These are phyloP conservation scores for Cyrtonyx montezumae DNA, from an alignment of 2,113 vertebrate species.

Conservation along the genomic window DNA sequence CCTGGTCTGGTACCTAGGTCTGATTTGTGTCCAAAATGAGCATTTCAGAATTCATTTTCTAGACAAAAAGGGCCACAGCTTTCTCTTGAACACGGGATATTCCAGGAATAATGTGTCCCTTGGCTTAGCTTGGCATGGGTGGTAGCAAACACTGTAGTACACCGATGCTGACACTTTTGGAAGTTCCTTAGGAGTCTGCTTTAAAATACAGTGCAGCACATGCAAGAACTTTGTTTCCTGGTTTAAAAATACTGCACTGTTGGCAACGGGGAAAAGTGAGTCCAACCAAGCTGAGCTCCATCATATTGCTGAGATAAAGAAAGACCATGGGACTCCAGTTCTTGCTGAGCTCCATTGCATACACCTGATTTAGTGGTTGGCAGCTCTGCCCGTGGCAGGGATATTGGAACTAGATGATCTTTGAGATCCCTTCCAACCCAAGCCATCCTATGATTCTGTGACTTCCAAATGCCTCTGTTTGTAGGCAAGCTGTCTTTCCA, in stretches of 20 bases:
- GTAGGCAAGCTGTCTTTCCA: fast-evolving
- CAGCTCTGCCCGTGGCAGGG: too few species aligned
- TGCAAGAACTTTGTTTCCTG: background rate
- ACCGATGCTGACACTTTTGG: background rate
- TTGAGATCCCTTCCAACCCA: too few species aligned
- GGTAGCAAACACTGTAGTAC: background rate
- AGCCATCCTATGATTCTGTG: too few species aligned
- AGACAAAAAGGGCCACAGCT: background rate
- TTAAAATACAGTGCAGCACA: background rate
- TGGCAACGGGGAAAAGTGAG: background rate
- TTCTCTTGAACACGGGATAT: background rate
- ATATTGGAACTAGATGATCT: too few species aligned
- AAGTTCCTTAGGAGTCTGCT: background rate
- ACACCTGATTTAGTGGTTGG: too few species aligned
- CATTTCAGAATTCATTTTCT: background rate
- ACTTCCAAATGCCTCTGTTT: background rate
- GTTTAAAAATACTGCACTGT: background rate
- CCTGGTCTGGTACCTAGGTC: too few species aligned
- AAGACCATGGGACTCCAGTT: background rate
- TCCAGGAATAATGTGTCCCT: background rate
- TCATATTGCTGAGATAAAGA: background rate
- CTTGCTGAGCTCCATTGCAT: background rate
- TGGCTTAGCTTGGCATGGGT: background rate
- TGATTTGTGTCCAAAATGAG: background rate
- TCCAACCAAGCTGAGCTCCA: background rate